These are phyloP conservation scores for Leptodactylus fallax DNA, from an alignment of 2,797 vertebrate genomes.

Conservation along the genomic window DNA sequence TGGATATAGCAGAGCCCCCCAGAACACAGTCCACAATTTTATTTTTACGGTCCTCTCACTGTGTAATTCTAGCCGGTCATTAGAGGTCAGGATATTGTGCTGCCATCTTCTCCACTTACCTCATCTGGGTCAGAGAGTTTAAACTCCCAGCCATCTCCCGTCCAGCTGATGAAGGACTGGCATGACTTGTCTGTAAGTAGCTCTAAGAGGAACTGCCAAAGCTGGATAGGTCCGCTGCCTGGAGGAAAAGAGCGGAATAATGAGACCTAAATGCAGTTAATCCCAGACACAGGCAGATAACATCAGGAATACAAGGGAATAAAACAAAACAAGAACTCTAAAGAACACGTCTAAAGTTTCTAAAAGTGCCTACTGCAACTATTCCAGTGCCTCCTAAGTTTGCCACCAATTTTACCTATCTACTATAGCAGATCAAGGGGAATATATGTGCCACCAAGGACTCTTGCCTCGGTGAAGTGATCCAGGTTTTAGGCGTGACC, in stretches of 20 bases:
- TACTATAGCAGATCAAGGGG: too few species aligned
- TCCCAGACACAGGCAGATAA: background rate
- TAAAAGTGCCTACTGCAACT: background rate
- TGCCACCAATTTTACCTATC: background rate
- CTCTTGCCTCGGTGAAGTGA: too few species aligned
- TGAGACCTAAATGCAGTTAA: background rate
- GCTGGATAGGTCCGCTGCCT: conserved; percentile 98
- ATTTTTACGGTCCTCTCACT: background rate
- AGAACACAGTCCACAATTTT: too few species aligned
- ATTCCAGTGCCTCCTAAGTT: background rate
- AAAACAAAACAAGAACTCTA: background rate
- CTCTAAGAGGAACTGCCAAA: conserved; percentile 99
- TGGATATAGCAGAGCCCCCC: too few species aligned
- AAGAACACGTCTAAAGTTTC: background rate
- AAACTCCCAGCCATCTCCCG: conserved; percentile 99
- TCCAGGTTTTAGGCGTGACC: too few species aligned
- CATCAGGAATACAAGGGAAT: background rate
- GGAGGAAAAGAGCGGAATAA: conserved; percentile 63
- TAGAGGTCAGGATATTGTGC: background rate
- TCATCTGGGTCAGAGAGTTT: conserved; percentile 99
- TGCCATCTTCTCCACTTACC: conserved; percentile 75
- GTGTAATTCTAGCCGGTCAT: background rate
- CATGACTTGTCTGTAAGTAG: conserved; percentile 98
- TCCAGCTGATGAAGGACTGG: conserved; percentile 99
- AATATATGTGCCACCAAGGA: too few species aligned